phyloP scores from a whole-genome alignment of 2,113 vertebrate genomes.

The Amazona guildingii region DNA sequence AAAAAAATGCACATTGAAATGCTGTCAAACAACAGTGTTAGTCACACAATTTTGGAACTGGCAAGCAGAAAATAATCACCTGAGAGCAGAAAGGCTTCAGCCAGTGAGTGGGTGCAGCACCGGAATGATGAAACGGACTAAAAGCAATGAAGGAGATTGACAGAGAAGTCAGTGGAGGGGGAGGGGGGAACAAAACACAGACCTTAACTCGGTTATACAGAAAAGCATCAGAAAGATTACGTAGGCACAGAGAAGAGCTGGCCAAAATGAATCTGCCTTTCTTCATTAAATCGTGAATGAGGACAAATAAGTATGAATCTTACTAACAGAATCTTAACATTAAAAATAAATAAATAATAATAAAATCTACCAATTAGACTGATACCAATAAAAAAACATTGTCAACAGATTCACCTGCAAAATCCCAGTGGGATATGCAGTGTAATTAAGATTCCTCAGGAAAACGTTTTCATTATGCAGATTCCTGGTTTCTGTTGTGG shows the following conservation, averaged over 20 bases:
- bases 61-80: conserved; percentile 81
- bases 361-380: not conserved
- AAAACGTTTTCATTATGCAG: not conserved
- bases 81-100: conserved; percentile 85
- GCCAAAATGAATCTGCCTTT: not conserved
- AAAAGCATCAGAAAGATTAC: not conserved
- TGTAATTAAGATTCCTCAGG: not conserved
- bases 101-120: conserved; percentile 82
- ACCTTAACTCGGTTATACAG: conserved; percentile 20
- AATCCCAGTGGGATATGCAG: not conserved
- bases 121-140: conserved; percentile 83
- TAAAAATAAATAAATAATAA: not conserved
- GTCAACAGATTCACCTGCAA: not conserved
- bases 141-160: conserved; percentile 73
- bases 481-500: not conserved
- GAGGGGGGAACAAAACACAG: not conserved
- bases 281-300: not conserved
- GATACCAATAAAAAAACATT: not conserved
- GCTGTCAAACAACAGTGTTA: conserved; percentile 63
- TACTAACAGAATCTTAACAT: not conserved
- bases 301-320: not conserved
- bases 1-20: not conserved
- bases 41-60: conserved; percentile 59
- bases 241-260: not conserved
- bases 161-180: conserved; percentile 46